These are phyloP conservation scores for Hystrix brachyura DNA, from an alignment of 2,113 vertebrate genomes.

Conservation along the genomic window DNA sequence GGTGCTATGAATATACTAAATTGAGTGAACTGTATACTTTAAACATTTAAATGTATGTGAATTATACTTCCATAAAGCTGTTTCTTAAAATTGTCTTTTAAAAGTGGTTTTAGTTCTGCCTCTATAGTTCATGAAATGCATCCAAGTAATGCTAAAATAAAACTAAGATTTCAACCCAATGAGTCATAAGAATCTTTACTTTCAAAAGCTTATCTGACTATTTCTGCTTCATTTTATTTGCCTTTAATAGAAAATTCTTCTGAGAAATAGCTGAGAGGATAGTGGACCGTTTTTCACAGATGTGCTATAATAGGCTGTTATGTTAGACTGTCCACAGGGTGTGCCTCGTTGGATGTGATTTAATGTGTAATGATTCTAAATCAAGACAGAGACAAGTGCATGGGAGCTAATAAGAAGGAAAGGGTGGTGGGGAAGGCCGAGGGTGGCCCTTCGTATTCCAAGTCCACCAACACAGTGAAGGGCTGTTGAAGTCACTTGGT, in stretches of 20 bases:
- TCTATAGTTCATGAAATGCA: slow-evolving; percentile 6
- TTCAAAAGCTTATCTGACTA: background rate
- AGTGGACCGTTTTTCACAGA: slow-evolving; percentile 5
- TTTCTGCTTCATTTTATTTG: slow-evolving; percentile 49
- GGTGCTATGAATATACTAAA: background rate
- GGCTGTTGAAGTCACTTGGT: background rate
- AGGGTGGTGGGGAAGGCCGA: background rate
- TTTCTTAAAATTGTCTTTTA: slow-evolving; percentile 42
- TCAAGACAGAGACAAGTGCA: background rate
- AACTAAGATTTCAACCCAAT: slow-evolving; percentile 50
- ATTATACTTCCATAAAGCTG: slow-evolving; percentile 18
- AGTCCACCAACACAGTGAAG: background rate
- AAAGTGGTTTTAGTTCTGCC: slow-evolving; percentile 50
- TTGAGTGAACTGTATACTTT: background rate
- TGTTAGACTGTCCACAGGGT: background rate
- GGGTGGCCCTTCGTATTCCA: background rate
- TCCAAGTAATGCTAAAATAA: slow-evolving; percentile 36
- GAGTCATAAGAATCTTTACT: slow-evolving; percentile 51
- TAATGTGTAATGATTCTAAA: slow-evolving; percentile 18
- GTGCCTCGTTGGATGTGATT: background rate
- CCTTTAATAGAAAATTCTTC: slow-evolving; percentile 48
- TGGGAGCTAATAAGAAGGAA: background rate
- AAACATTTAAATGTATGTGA: slow-evolving; percentile 30
- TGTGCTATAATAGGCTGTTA: background rate
- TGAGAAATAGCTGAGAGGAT: slow-evolving; percentile 22